phyloP scores from a whole-genome alignment of 2,888 invertebrate species.

The Tenthredo amoena region DNA sequence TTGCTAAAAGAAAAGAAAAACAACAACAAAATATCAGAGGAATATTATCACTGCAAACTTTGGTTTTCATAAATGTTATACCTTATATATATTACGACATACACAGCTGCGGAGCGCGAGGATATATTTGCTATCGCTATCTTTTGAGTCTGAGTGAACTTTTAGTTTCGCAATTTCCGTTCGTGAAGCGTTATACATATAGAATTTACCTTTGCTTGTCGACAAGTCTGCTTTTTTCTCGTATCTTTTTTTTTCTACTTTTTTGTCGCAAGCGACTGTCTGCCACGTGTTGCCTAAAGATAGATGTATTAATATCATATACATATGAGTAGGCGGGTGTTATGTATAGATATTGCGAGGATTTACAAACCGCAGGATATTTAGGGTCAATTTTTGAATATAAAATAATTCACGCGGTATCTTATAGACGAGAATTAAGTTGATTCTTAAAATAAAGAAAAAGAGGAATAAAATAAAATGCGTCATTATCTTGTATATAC shows the following conservation, averaged over 20 bases:
- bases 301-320: conserved; percentile 15
- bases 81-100: neutral
- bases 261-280: conserved; percentile 1
- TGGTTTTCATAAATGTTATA: neutral
- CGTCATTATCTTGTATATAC: neutral
- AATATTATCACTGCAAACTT: neutral
- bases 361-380: conserved; percentile 15
- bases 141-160: conserved; percentile 28
- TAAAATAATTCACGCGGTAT: neutral
- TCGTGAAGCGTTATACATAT: conserved; percentile 8
- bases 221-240: conserved; percentile 1
- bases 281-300: conserved; percentile 46
- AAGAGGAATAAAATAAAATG: neutral
- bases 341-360: conserved; percentile 28
- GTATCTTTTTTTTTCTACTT: neutral
- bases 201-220: conserved; percentile 16
- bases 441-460: neutral
- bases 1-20: neutral
- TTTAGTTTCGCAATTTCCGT: conserved; percentile 35
- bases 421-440: neutral
- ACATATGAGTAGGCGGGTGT: conserved; percentile 46
- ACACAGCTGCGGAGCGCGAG: neutral
- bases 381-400: conserved; percentile 8
- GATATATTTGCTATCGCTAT: conserved; percentile 35
- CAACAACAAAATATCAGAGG: neutral